Evolutionary conservation across 2,888 invertebrate genomes (phyloP), one percentile per base, ranked within the genome.

Genomic region (Polyploca ridens): DNA sequence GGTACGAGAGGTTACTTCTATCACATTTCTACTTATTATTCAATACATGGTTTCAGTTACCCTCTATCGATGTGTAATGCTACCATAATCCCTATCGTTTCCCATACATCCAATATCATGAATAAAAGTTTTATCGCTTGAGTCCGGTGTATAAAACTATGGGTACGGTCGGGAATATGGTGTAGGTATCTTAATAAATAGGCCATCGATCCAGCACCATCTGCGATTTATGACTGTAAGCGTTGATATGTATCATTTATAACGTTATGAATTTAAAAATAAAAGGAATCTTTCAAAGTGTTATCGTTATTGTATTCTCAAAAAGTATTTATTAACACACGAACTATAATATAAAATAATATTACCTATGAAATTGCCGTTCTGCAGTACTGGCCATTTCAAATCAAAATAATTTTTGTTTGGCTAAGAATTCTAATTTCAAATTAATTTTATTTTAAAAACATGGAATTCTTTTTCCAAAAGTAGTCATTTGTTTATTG

Each of bases 101-200:
- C 66, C 73, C 67, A 70, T 67, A 10, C 11, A 0, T 10, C 69
- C 75, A 72, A 80, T 79, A 82, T 83, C 83, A 84, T 85, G 86
- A 85, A 85, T 35, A 35, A 86, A 84, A 85, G 79, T 86, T 89
- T 88, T 88, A 88, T 88, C 83, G 79, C 67, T 72, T 69, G 74
- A 82, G 83, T 83, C 85, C 84, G 82, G 75, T 79, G 81, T 79
- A 83, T 82, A 84, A 81, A 87, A 86, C 87, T 83, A 85, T 90
- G 35, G 3, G 35, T 35, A 35, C 35, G 5, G 4, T 35, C 7
- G 7, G 35, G 7, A 35, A 35, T 35, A 35, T 7, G 35, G 5
- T 35, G 86, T 88, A n/a, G n/a, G 13, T n/a, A n/a, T 5, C n/a
- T 87, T 90, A 87, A 89, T 86, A 87, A 87, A 87, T 86, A 83